These are phyloP conservation scores for Ischnura elegans DNA, from an alignment of 2,888 invertebrate genomes.

Conservation along the genomic window DNA sequence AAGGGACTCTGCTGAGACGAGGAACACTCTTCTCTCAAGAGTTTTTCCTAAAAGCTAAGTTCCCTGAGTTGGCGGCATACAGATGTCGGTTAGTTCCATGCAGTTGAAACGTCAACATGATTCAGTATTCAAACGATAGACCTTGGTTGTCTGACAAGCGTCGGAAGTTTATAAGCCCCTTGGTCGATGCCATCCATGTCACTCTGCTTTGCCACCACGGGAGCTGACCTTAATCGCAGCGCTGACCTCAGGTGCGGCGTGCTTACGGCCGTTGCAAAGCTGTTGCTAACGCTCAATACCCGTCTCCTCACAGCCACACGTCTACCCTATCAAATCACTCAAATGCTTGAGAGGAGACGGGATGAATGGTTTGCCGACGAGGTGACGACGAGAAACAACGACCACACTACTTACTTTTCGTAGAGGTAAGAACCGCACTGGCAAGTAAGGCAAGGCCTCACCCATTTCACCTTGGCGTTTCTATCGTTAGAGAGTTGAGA, in stretches of 20 bases:
- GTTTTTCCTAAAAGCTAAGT: too few species aligned
- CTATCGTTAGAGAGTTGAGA: background rate
- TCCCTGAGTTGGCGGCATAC: too few species aligned
- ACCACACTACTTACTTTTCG: too few species aligned
- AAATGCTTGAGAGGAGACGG: background rate
- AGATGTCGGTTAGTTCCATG: too few species aligned
- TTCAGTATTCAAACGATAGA: background rate
- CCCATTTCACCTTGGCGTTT: background rate
- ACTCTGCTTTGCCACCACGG: background rate
- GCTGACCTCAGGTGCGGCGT: background rate
- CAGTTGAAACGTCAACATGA: too few species aligned
- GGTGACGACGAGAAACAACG: background rate
- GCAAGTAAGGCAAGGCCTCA: too few species aligned
- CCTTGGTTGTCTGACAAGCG: background rate
- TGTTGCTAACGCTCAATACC: background rate
- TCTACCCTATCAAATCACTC: background rate
- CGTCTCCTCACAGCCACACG: too few species aligned
- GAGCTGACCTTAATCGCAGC: constrained; percentile 2
- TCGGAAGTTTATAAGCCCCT: background rate
- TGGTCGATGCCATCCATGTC: background rate
- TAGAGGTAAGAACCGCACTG: too few species aligned
- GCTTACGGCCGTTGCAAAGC: background rate
- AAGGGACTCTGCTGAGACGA: too few species aligned
- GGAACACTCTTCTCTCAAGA: too few species aligned
- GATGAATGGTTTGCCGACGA: background rate